phyloP scores from a whole-genome alignment of 2,797 vertebrate genomes.

The Mormyrus hasselquistii region DNA sequence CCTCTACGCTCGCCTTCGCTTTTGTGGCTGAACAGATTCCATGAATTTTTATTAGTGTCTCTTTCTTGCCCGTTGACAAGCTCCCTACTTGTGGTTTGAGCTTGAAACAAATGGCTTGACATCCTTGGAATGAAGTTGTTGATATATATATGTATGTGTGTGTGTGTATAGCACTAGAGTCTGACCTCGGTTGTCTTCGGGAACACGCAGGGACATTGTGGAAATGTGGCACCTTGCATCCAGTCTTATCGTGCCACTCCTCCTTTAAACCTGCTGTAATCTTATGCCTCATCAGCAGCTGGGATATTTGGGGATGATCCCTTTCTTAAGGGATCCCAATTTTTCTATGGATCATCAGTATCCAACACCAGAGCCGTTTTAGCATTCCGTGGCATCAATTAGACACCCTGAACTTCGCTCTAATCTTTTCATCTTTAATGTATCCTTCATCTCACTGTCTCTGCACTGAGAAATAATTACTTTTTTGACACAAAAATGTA shows the following conservation, averaged over 20 bases:
- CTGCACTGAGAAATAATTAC: constrained; percentile 65
- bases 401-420: constrained; percentile 37
- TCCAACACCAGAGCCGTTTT: not conserved
- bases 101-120: constrained; percentile 79
- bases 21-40: constrained; percentile 85
- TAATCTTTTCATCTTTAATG: constrained; percentile 34
- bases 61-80: constrained; percentile 45
- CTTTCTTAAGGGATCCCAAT: not conserved
- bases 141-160: constrained; percentile 53
- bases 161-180: constrained; percentile 43
- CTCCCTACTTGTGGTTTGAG: constrained; percentile 59
- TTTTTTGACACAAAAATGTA: constrained; percentile 76
- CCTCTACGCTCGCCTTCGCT: constrained; percentile 88
- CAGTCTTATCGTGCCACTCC: not conserved
- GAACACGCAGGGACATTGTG: not conserved
- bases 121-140: constrained; percentile 80
- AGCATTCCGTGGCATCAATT: constrained; percentile 37
- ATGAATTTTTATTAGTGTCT: constrained; percentile 98
- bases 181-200: not conserved
- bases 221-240: not conserved
- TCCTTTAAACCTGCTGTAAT: not conserved
- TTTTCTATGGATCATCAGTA: not conserved
- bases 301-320: not conserved
- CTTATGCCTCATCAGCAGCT: not conserved
- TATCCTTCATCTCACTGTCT: constrained; percentile 38